phyloP scores from a whole-genome alignment of 2,113 vertebrate genomes.

The Lipophrys pholis region DNA sequence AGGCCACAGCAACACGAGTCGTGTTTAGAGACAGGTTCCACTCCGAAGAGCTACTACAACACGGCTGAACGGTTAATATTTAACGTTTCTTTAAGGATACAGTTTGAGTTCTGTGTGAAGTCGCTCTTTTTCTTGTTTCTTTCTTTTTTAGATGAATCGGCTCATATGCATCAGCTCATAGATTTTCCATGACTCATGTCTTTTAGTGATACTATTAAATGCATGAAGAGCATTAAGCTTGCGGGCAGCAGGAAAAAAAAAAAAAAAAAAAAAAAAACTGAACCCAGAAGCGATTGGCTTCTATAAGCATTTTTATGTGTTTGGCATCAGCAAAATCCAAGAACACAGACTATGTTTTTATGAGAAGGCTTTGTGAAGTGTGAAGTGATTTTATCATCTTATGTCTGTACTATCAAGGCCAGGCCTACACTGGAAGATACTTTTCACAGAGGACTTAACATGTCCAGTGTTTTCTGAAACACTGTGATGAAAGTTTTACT shows the following conservation, averaged over 20 bases:
- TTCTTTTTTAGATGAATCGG: conserved; percentile 4
- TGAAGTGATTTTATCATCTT: not conserved
- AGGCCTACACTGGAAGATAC: not conserved
- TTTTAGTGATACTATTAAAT: conserved; percentile 58
- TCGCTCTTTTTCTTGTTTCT: not conserved
- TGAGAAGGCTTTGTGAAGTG: conserved; percentile 22
- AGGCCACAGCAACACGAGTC: not conserved
- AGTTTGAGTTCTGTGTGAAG: conserved; percentile 4
- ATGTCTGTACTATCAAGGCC: not conserved
- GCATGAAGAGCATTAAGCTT: conserved; percentile 42
- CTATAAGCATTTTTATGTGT: conserved; percentile 37
- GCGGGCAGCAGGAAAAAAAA: conserved; percentile 17
- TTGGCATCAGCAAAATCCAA: conserved; percentile 50
- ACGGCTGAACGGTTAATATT: too few species aligned
- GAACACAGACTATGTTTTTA: conserved; percentile 31
- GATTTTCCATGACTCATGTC: conserved; percentile 52
- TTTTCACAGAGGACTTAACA: conserved; percentile 5
- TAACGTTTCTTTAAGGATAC: not conserved
- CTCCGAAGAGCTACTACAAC: not conserved
- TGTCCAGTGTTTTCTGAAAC: not conserved
- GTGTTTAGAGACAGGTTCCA: not conserved
- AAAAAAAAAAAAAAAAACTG: conserved; percentile 22
- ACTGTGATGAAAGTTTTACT: not conserved
- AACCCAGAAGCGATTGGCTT: conserved; percentile 33
- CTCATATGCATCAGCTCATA: conserved; percentile 23